Percentiles rank a stretch among this genome's conserved stretches.
Conservation (phyloP, 2,888 invertebrate species). For the Hyalella azteca region DNA sequence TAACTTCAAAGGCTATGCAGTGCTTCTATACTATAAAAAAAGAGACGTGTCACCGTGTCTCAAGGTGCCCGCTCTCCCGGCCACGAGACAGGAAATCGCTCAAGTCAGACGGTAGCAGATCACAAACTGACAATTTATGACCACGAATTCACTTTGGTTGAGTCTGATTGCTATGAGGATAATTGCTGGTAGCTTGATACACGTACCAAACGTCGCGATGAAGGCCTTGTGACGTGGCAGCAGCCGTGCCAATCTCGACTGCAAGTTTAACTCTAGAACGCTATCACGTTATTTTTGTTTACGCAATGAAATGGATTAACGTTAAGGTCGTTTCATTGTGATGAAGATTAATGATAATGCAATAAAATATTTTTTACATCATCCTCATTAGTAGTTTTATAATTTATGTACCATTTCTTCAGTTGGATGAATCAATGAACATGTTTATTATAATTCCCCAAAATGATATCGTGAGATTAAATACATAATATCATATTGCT, state of each 20-base stretch:
- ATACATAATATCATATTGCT: too few species aligned
- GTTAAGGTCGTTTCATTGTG: too few species aligned
- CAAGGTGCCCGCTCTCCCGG: not conserved
- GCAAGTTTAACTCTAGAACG: not conserved
- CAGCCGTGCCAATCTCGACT: not conserved
- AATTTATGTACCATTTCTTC: too few species aligned
- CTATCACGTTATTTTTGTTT: too few species aligned
- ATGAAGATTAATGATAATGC: too few species aligned
- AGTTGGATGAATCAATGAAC: too few species aligned
- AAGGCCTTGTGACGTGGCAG: not conserved
- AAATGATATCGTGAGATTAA: too few species aligned
- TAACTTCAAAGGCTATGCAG: conserved; percentile 29
- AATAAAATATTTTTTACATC: too few species aligned
- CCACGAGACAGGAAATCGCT: conserved; percentile 8
- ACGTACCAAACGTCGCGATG: not conserved
- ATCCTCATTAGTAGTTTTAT: too few species aligned
- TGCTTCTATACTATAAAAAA: not conserved
- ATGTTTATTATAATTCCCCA: too few species aligned
- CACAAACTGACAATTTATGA: conserved; percentile 1
- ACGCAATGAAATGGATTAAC: too few species aligned
- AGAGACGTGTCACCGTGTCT: not conserved
- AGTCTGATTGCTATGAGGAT: not conserved
- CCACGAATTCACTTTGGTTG: not conserved
- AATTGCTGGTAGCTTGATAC: not conserved
- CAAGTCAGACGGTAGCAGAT: not conserved